Evolutionary conservation across 2,888 invertebrate genomes (phyloP), one percentile per base, ranked within the genome.

Genomic region (Calameuta idolon): DNA sequence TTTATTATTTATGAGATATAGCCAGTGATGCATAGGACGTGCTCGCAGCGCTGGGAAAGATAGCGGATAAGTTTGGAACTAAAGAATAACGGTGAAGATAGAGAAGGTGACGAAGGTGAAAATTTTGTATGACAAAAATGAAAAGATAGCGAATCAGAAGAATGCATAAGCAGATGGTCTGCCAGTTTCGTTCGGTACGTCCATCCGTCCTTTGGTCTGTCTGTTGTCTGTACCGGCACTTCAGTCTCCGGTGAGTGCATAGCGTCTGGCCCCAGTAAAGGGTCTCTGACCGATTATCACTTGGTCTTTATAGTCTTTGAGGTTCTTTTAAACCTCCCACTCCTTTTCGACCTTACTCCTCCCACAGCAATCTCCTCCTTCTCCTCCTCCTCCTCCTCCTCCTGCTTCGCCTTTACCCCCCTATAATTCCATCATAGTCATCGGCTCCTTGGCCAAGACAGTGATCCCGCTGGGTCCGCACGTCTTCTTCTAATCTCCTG

Each of bases 251-350:
- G 83, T 83, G 82, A 84, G 83, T 82, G 86, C 86, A 86, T 85
- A 83, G 85, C 82, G 84, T 85, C 88, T 86, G 86, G 87, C 84
- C 88, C 85, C 86, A 83, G 84, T 83, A 83, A 85, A 86, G 87
- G 88, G 87, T 89, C 89, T 88, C 88, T 89, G 89, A 88, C 89
- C 89, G 89, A 89, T 89, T 89, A 88, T 89, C 89, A 88, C 88
- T 87, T 87, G 86, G 87, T 87, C 88, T 87, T 87, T 87, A 87
- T 87, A 84, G 82, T 86, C 88, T 88, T 88, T 88, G 87, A 88
- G 86, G 86, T 85, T 88, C 87, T 87, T 88, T 87, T 85, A 86
- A 84, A 83, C 76, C 76, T 74, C 78, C 74, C 78, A 78, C 75
- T 69, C 69, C 69, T 73, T 79, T 75, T 79, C 78, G 75, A 75